phyloP scores from a whole-genome alignment of 2,797 vertebrate genomes.

The Tenualosa thibaudeaui region DNA sequence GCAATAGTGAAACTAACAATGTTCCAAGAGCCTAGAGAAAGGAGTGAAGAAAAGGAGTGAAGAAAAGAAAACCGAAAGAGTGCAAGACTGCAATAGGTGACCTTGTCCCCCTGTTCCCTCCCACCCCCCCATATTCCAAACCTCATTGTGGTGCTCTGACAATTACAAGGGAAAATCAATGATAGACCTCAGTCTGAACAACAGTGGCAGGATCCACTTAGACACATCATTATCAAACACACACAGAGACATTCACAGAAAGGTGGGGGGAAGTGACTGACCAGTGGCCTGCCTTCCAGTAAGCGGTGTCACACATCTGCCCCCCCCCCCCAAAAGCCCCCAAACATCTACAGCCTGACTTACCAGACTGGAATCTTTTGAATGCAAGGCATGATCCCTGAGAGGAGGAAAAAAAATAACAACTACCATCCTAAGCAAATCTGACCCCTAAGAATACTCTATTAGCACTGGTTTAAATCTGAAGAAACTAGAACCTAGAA shows the following conservation, averaged over 20 bases:
- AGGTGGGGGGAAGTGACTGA: background rate
- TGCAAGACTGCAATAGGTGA: background rate
- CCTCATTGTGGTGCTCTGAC: conserved; percentile 26
- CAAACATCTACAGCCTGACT: background rate
- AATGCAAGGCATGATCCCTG: background rate
- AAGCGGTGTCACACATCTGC: background rate
- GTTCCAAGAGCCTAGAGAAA: background rate
- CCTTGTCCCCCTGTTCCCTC: background rate
- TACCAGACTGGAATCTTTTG: background rate
- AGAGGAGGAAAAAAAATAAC: background rate
- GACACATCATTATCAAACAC: too few species aligned
- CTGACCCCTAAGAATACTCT: background rate
- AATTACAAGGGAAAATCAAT: conserved; percentile 26
- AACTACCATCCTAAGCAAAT: background rate
- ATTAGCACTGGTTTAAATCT: background rate
- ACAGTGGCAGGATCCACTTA: background rate
- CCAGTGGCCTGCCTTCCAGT: background rate
- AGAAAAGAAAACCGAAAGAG: background rate
- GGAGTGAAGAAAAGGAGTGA: background rate
- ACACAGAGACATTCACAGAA: too few species aligned
- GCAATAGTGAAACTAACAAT: background rate
- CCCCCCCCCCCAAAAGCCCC: too few species aligned
- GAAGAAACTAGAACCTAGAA: background rate
- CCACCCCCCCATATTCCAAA: background rate
- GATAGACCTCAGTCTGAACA: background rate